Percentiles rank a stretch among this genome's conserved stretches.
Evolutionary conservation across 2,888 invertebrate species (phyloP).

Genomic region (Sepiola atlantica): DNA sequence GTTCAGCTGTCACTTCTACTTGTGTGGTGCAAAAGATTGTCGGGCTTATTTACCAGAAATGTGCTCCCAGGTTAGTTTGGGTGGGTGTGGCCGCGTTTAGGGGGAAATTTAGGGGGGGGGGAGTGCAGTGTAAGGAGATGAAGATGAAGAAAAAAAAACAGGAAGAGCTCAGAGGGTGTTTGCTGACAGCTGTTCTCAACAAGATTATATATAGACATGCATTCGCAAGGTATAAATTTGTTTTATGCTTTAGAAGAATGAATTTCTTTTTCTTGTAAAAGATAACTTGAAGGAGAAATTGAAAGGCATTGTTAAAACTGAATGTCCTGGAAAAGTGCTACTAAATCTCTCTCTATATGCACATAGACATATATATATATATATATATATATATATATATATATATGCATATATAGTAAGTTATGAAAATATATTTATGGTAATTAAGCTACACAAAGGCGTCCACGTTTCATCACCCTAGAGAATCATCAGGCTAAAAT

Average conservation of each 20-base stretch:
- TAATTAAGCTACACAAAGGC: no score
- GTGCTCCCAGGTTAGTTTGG: slow-evolving; percentile 10
- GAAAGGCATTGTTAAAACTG: slow-evolving; percentile 13
- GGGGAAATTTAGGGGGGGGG: not conserved
- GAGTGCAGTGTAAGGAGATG: not conserved
- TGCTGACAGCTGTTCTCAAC: slow-evolving; percentile 32
- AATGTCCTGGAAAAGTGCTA: not conserved
- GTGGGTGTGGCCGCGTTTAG: not conserved
- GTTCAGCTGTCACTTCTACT: slow-evolving; percentile 32
- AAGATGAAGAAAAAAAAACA: not conserved
- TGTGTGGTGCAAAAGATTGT: slow-evolving; percentile 32
- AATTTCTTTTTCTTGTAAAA: slow-evolving; percentile 11
- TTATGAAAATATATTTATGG: not conserved
- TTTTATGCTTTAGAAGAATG: slow-evolving; percentile 11
- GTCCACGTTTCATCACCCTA: no score
- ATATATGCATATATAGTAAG: not conserved
- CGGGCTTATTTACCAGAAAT: slow-evolving; percentile 32
- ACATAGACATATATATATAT: not conserved
- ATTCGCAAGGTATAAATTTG: slow-evolving; percentile 1
- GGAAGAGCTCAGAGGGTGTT: not conserved
- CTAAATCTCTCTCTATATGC: not conserved
- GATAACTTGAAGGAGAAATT: slow-evolving; percentile 32
- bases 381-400: not conserved
- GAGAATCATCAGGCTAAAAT: no score
- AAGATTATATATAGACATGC: slow-evolving; percentile 32